Evolutionary conservation across 2,888 invertebrate genomes (phyloP), one percentile per base, ranked within the genome.

Genomic region (Neoascia interrupta): DNA sequence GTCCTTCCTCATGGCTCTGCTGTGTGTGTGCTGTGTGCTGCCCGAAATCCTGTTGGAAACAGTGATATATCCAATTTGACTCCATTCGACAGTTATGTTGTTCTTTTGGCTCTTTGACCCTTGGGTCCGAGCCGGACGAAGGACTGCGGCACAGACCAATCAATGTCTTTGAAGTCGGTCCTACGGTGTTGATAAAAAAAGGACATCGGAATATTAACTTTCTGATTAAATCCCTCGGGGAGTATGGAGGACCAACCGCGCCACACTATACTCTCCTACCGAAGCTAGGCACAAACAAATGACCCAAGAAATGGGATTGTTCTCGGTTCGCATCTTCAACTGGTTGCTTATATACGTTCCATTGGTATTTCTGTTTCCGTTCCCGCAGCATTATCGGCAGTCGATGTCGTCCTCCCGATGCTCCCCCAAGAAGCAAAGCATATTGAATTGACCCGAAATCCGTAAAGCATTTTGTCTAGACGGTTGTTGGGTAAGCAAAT

Each of bases 391-490:
- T 54, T 10, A 39, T 16, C 34, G 49, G 8, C 3, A 8, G 13
- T 36, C n/a, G 23, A 31, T 2, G 34, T 36, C 13, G 41, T 23
- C 37, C 5, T 45, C 39, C 28, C 37, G 26, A 49, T 11, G n/a
- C 16, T 11, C 11, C 18, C 18, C 16, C 34, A 23, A 3, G 15
- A 31, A 56, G 37, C 4, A 41, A 21, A 56, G 37, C 21, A 51
- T 61, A 73, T 73, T 66, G 72, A 73, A 72, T 66, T 73, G 79
- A 79, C 72, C 60, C 18, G 43, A 68, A 73, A 61, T 68, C 45
- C 60, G 68, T 73, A 79, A 72, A 73, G 61, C 54, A 56, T 68
- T 79, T 73, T 73, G 79, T 79, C 79, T 79, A 79, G 79, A 79
- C 79, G 41, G 36, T 53, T 18, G 26, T 19, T 31, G 43, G 4